A percentile compares a stretch with the other conserved stretches of the same genome.
Conservation (phyloP, 2,888 invertebrate species). For the Oxycera nigricornis region DNA sequence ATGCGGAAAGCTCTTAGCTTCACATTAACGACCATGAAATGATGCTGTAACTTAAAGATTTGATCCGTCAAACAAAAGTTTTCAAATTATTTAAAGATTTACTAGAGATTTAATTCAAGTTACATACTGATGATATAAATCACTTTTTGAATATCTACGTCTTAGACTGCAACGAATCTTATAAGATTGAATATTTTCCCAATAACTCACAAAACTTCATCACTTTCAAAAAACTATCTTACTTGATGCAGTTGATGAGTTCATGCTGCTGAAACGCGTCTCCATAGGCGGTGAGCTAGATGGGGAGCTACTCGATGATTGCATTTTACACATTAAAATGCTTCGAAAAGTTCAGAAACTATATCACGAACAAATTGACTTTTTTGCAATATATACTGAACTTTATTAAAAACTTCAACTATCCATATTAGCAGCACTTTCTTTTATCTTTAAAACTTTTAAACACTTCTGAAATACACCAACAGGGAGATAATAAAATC, state of each 20-base stretch:
- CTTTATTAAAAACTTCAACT: not conserved
- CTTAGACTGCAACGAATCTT: too few species aligned
- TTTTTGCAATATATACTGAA: not conserved
- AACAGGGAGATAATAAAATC: constrained; percentile 9
- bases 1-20: too few species aligned
- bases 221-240: constrained; percentile 49
- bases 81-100: too few species aligned
- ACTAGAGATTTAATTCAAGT: too few species aligned
- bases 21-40: too few species aligned
- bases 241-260: constrained; percentile 59
- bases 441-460: not conserved
- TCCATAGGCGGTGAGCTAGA: constrained; percentile 59
- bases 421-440: too few species aligned
- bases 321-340: constrained; percentile 51
- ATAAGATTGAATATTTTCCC: too few species aligned
- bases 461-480: not conserved
- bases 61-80: too few species aligned
- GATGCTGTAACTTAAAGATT: too few species aligned
- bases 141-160: too few species aligned
- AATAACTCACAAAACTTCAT: too few species aligned
- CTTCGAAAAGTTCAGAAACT: not conserved
- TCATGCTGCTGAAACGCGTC: constrained; percentile 56
- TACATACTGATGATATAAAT: too few species aligned
- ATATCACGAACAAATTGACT: not conserved
- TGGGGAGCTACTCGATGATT: constrained; percentile 56